Base-by-base conservation (phyloP, 2,797 vertebrate species). In the Protosalanx chinensis region DNA sequence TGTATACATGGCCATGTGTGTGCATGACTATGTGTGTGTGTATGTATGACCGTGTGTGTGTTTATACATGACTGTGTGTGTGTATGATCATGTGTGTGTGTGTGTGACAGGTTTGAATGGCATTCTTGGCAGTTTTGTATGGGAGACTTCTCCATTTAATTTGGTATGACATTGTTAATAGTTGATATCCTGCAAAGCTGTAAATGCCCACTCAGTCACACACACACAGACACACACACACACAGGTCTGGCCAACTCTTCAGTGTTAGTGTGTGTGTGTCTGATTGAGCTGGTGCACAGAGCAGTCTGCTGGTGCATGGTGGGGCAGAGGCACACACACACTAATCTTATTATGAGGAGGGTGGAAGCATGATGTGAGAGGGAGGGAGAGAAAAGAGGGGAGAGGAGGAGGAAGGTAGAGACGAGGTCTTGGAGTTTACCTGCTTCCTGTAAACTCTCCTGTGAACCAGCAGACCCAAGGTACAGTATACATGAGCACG, bases 381-480 rank as follows among this genome's bases (percentile, higher is more conserved):
- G 70, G 46, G 74, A 49, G 64, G 33, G 15, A n/a, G 30, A 30
- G 10, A 46, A 64, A 53, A 37, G 37, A 20, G 20, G 53, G 68
- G 27, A 33, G 66, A 41, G 58, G 13, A 35, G 3, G 23, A 10
- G 18, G 29, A 20, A 59, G 7, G 56, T n/a, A 59, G 63, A 64
- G 62, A 60, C 51, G 51, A 3, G 76, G 73, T 65, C 5, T 56
- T 49, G 16, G 41, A 71, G 73, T 71, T 77, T 67, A 64, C 66
- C 58, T 72, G 72, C 13, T 53, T 74, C 57, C 58, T 32, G 33
- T 84, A 76, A 84, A 80, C 83, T 81, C 46, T 80, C 62, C 62
- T 27, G 67, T 81, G 81, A 85, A 84, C 79, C 74, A 69, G 62
- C 20, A 60, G 10, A 41, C 37, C 37, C 37, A 41, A 60, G n/a